Evolutionary conservation across 1,140 invertebrate species (phyloP).

Genomic region (Sitodiplosis mosellana): DNA sequence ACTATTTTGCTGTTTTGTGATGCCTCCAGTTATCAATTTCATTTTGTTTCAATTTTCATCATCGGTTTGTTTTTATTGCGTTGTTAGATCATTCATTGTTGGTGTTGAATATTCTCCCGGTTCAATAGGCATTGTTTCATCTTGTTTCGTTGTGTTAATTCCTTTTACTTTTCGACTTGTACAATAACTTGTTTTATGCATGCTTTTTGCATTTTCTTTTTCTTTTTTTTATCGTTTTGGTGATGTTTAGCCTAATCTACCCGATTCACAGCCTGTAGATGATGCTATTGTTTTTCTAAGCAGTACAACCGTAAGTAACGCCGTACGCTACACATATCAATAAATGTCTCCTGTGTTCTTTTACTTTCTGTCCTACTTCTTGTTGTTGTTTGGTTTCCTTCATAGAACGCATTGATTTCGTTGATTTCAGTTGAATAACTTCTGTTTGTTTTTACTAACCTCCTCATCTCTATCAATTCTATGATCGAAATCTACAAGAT

Average conservation of each 20-base stretch:
- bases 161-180: neutral
- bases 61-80: constrained; percentile 24
- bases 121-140: too few species aligned
- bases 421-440: too few species aligned
- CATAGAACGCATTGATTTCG: too few species aligned
- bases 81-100: too few species aligned
- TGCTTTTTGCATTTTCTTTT: neutral
- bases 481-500: too few species aligned
- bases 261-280: neutral
- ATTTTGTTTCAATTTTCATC: constrained; percentile 22
- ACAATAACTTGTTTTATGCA: neutral
- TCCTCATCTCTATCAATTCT: neutral
- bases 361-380: neutral
- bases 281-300: neutral
- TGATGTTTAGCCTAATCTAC: neutral
- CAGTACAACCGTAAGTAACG: neutral
- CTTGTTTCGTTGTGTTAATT: too few species aligned
- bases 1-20: constrained; percentile 15
- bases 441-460: too few species aligned
- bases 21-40: constrained; percentile 10
- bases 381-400: too few species aligned
- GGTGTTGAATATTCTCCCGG: too few species aligned
- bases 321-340: neutral
- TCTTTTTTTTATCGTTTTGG: neutral
- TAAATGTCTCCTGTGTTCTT: too few species aligned